These are phyloP conservation scores for Beroe ovata DNA, from an alignment of 37 sponge, comb jelly and placozoan species.

Conservation along the genomic window DNA sequence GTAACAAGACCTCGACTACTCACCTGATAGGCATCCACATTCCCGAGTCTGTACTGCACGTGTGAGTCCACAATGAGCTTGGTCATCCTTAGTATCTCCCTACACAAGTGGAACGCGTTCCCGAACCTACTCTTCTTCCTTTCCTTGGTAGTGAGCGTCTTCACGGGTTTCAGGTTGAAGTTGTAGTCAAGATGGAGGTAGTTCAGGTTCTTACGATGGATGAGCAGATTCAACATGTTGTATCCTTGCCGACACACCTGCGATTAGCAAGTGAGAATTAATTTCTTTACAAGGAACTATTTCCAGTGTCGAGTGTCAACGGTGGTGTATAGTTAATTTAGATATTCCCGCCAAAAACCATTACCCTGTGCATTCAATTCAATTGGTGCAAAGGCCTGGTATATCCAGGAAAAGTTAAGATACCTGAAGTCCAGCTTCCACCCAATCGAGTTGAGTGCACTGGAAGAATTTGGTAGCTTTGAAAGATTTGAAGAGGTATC, in stretches of 20 bases:
- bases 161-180: slow-evolving; percentile 99
- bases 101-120: slow-evolving; percentile 98
- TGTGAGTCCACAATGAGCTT: slow-evolving; percentile 96
- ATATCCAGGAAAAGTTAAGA: background rate
- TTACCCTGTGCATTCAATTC: too few species aligned
- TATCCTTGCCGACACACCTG: slow-evolving; percentile 99
- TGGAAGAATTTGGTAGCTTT: slow-evolving; percentile 99
- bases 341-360: too few species aligned
- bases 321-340: too few species aligned
- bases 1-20: too few species aligned
- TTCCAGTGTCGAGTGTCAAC: too few species aligned
- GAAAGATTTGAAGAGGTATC: slow-evolving; percentile 96
- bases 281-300: too few species aligned
- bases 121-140: slow-evolving; percentile 98
- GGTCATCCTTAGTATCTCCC: slow-evolving; percentile 97
- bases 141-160: slow-evolving; percentile 98
- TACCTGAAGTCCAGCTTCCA: slow-evolving; percentile 88
- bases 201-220: slow-evolving; percentile 99
- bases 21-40: slow-evolving; percentile 94
- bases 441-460: slow-evolving; percentile 98
- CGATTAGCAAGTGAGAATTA: too few species aligned
- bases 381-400: background rate
- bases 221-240: slow-evolving; percentile 99
- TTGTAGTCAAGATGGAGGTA: slow-evolving; percentile 99
- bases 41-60: slow-evolving; percentile 98